phyloP scores from a whole-genome alignment of 2,113 vertebrate species.

The Corythaixoides concolor region DNA sequence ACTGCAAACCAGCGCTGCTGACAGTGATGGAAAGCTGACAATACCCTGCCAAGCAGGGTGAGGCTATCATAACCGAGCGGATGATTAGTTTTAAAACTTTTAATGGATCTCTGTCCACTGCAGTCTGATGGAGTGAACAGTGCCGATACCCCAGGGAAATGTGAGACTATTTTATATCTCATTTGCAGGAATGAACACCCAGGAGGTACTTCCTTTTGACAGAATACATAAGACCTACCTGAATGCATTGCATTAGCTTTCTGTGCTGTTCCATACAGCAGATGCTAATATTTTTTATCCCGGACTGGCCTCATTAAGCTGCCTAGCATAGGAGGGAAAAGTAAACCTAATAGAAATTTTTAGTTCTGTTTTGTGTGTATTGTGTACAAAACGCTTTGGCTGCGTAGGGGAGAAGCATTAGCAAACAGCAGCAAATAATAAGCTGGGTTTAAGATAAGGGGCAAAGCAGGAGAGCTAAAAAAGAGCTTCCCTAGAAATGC shows the following conservation, averaged over 20 bases:
- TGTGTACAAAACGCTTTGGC: not conserved
- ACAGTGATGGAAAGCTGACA: constrained; percentile 8
- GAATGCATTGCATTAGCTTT: not conserved
- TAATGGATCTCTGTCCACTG: constrained; percentile 23
- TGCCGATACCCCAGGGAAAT: not conserved
- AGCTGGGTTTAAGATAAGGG: not conserved
- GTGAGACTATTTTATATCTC: constrained; percentile 32
- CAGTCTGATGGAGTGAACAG: not conserved
- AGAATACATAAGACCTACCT: constrained; percentile 31
- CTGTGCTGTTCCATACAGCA: not conserved
- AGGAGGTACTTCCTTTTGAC: constrained; percentile 26
- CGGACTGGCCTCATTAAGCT: constrained; percentile 38
- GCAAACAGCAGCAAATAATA: not conserved
- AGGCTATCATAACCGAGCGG: not conserved
- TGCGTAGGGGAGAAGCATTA: not conserved
- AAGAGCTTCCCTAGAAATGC: not conserved
- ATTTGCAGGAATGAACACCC: constrained; percentile 40
- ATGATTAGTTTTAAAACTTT: constrained; percentile 40
- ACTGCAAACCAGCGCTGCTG: not conserved
- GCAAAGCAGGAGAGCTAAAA: not conserved
- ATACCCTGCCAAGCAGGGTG: not conserved
- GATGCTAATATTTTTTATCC: not conserved
- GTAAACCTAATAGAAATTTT: not conserved
- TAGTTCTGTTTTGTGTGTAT: not conserved
- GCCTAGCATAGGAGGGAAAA: not conserved